phyloP scores from a whole-genome alignment of 2,113 vertebrate genomes.

The Centrocercus urophasianus region DNA sequence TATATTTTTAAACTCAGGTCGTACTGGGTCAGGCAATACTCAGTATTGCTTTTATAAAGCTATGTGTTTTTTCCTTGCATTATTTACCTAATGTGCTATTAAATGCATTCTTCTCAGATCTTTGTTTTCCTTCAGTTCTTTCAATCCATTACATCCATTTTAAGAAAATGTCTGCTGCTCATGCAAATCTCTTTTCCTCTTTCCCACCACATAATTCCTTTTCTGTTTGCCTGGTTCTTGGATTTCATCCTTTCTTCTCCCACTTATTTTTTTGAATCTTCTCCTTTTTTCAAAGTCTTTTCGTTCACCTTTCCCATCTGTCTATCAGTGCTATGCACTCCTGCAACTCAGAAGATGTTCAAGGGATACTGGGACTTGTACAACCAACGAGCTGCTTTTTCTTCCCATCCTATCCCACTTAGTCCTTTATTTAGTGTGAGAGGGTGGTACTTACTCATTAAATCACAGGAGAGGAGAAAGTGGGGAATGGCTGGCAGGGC shows the following conservation, averaged over 20 bases:
- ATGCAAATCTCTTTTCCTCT: neutral
- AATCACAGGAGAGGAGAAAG: neutral
- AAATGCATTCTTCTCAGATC: neutral
- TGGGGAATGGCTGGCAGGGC: slow-evolving; percentile 8
- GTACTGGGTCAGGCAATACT: neutral
- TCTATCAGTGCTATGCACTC: neutral
- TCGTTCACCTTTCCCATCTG: neutral
- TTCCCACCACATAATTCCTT: neutral
- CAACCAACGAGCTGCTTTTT: neutral
- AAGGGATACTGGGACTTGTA: neutral
- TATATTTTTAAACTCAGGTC: neutral
- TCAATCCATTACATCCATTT: neutral
- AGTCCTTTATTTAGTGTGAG: slow-evolving; percentile 19
- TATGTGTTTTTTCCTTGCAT: neutral
- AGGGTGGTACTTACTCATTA: neutral
- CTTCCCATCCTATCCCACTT: neutral
- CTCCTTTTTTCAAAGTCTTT: neutral
- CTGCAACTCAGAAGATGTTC: neutral
- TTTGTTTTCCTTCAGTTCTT: neutral
- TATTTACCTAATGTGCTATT: neutral
- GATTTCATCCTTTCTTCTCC: neutral
- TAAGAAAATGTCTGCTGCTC: neutral
- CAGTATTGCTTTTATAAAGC: neutral
- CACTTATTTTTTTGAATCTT: neutral
- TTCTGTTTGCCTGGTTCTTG: neutral